Percentiles rank a stretch among this genome's conserved stretches.
These are phyloP conservation scores for Rachycentron canadum DNA, from an alignment of 2,797 vertebrate species.

Conservation along the genomic window DNA sequence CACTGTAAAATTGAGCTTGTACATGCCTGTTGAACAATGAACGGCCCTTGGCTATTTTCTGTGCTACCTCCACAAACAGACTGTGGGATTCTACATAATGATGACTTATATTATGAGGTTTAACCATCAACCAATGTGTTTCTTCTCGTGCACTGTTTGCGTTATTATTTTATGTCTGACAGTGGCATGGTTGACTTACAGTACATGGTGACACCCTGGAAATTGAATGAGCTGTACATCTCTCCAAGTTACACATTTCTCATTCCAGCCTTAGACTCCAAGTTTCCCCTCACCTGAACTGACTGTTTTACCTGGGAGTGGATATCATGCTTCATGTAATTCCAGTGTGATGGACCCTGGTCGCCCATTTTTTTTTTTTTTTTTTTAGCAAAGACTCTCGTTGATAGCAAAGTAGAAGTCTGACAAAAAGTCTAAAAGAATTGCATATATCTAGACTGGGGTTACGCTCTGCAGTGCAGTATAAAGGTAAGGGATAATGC, in stretches of 20 bases:
- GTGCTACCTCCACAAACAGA: background rate
- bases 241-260: conserved; percentile 1
- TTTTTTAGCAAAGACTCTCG: background rate
- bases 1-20: background rate
- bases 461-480: background rate
- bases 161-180: background rate
- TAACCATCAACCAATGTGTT: background rate
- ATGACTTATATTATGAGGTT: background rate
- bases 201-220: background rate
- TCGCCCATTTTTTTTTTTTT: too few species aligned
- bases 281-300: background rate
- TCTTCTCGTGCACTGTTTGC: background rate
- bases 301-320: background rate
- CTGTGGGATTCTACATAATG: background rate
- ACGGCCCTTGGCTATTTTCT: background rate
- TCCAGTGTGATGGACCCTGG: background rate
- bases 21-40: background rate
- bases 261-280: background rate
- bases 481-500: background rate
- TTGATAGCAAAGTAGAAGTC: background rate
- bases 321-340: background rate
- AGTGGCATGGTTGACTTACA: background rate
- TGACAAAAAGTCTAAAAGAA: background rate
- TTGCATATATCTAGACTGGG: background rate
- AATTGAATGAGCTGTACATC: background rate